Evolutionary conservation across 2,797 vertebrate genomes (phyloP), one percentile per base, ranked within the genome.

Genomic region (Chelidonichthys spinosus): DNA sequence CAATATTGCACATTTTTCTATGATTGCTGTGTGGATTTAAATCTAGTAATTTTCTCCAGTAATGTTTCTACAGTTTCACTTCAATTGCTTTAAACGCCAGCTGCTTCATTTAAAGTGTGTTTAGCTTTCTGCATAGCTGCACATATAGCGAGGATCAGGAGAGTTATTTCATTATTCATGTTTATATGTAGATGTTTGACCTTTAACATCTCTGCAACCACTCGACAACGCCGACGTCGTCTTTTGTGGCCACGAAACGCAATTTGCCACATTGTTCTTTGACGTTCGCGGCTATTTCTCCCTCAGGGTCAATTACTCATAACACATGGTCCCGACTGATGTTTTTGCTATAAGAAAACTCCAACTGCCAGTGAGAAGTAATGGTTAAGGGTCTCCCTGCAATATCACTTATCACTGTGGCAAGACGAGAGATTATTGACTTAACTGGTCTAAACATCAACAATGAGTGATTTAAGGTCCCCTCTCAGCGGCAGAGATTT

Each of bases 371-470:
- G 72, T 77, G 81, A 83, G 69, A 82, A 87, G 47, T 74, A 75
- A 86, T 78, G 81, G 75, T 44, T 64, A 76, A 78, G 63, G 17
- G 43, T 78, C 67, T 73, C 81, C 75, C 88, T 89, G 85, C 67
- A 79, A 73, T 85, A 85, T 88, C 85, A 89, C 90, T 92, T 90
- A 90, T 91, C 92, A 88, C 66, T 62, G 81, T 72, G 83, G 70
- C 78, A 84, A 89, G 86, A 83, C 76, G 72, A 25, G 60, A 82
- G 78, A 90, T 90, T 92, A 91, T 91, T 91, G 92, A 91, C 89
- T 91, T 90, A 90, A 92, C 90, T 85, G 88, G 87, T 85, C 87
- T 84, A 89, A 90, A 92, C 89, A 90, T 94, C 88, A 91, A 87
- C 85, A 81, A 74, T 72, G 64, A 85, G 72, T 82, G 85, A 90